Conservation (phyloP, 2,113 vertebrate species). For the Brachyhypopomus occidentalis region DNA sequence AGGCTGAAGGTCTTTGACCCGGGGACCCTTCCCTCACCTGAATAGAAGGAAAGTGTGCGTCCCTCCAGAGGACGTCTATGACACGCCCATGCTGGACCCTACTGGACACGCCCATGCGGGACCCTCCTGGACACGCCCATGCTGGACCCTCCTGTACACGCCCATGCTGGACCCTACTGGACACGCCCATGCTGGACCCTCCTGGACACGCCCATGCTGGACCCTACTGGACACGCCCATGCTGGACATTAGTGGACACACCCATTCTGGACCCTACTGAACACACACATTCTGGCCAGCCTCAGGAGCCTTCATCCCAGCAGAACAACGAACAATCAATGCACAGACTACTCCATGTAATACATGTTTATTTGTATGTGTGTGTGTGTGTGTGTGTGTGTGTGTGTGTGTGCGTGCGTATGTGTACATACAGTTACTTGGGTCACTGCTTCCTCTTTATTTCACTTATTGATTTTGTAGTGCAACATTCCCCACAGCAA, state of each 20-base stretch:
- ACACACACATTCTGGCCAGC: too few relatives aligned
- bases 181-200: too few relatives aligned
- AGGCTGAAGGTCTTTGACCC: neutral
- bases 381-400: constrained; percentile 33
- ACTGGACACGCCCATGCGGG: too few relatives aligned
- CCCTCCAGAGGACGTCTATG: too few relatives aligned
- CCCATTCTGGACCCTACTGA: too few relatives aligned
- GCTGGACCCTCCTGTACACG: neutral
- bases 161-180: too few relatives aligned
- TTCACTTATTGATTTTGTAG: constrained; percentile 9
- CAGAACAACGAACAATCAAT: constrained; percentile 25
- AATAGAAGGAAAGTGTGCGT: too few relatives aligned
- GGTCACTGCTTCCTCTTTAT: neutral
- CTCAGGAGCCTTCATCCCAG: neutral
- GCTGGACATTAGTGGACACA: too few relatives aligned
- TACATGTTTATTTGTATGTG: neutral
- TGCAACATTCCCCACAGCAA: neutral
- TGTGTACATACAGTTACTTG: neutral
- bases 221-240: too few relatives aligned
- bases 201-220: too few relatives aligned
- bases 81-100: too few relatives aligned
- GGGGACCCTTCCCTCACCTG: too few relatives aligned
- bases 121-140: neutral
- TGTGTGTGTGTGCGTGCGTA: neutral
- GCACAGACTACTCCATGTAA: neutral